Evolutionary conservation across 2,888 invertebrate species (phyloP).

Genomic region (Stenodema calcarata): DNA sequence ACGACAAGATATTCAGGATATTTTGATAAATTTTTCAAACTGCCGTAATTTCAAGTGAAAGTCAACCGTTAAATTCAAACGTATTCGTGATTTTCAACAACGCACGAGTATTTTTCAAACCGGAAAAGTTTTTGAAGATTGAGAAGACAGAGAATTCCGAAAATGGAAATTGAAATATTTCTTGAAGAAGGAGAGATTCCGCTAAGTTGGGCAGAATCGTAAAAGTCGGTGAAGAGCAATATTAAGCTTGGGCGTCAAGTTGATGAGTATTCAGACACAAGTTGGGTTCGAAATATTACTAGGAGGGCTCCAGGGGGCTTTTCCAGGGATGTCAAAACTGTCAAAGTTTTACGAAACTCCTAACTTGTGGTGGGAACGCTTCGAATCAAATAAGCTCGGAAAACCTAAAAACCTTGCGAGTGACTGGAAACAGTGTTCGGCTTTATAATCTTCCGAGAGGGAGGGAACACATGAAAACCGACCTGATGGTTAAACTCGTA

Average conservation of each 20-base stretch:
- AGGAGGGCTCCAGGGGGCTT: neutral
- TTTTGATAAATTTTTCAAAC: too few species aligned
- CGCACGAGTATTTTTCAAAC: too few species aligned
- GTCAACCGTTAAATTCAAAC: too few species aligned
- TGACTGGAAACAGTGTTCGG: neutral
- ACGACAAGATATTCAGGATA: too few species aligned
- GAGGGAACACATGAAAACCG: neutral
- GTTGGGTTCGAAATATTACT: neutral
- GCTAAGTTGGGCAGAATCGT: neutral
- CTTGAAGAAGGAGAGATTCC: neutral
- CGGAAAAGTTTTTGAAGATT: neutral
- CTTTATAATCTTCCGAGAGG: neutral
- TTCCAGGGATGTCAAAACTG: constrained; percentile 26
- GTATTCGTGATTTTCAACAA: too few species aligned
- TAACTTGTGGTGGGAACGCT: neutral
- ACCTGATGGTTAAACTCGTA: neutral
- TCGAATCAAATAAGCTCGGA: neutral
- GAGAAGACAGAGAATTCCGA: neutral
- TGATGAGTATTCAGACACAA: neutral
- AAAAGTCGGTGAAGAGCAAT: neutral
- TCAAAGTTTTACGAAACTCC: constrained; percentile 22
- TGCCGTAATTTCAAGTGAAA: too few species aligned
- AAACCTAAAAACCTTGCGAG: neutral
- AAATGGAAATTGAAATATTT: neutral
- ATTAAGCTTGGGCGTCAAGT: neutral